Base-by-base conservation (phyloP, 2,113 vertebrate species). In the rabbit (Oryctolagus cuniculus) region DNA sequence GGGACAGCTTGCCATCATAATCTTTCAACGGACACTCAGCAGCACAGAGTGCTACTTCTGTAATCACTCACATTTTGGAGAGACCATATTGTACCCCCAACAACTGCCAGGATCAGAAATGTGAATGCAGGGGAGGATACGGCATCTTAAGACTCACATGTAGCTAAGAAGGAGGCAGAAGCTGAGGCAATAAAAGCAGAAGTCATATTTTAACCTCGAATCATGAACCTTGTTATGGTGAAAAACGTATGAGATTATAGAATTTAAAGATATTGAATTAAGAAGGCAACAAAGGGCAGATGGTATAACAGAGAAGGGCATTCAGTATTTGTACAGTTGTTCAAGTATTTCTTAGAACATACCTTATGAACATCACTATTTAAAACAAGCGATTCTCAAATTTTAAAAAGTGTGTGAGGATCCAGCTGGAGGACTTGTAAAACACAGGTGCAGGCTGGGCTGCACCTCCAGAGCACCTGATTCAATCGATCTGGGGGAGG, bases 181-280 rank as follows among this genome's bases (percentile, higher is more conserved):
- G 22, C 31, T 51, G 69, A n/a, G 2, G 73, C 22, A 85, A 85
- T 79, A 87, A 93, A 88, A 58, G 74, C 4, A 81, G 44, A 83
- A 72, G 49, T 51, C 19, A 22, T 44, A 24, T 87, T 80, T 89
- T 74, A 90, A 93, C 49, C 25, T 66, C 36, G 38, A 73, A 75
- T 77, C 25, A 64, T 55, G 38, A 58, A 19, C 16, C 75, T 24
- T 31, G 2, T 64, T 72, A 75, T 81, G n/a, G 83, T 81, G 49
- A 93, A 93, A 82, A 86, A 4, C 3, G 1, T 53, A 53, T 4
- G 13, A 72, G 49, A 49, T 77, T 31, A 13, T 12, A 88, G 64
- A 74, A 87, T 64, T 70, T 70, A 91, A 94, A 93, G 25, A 25
- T 85, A 79, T 61, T 55, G 25, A 84, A 90, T 73, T 10, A 93